phyloP scores from a whole-genome alignment of 2,113 vertebrate genomes.

The Redunca redunca region DNA sequence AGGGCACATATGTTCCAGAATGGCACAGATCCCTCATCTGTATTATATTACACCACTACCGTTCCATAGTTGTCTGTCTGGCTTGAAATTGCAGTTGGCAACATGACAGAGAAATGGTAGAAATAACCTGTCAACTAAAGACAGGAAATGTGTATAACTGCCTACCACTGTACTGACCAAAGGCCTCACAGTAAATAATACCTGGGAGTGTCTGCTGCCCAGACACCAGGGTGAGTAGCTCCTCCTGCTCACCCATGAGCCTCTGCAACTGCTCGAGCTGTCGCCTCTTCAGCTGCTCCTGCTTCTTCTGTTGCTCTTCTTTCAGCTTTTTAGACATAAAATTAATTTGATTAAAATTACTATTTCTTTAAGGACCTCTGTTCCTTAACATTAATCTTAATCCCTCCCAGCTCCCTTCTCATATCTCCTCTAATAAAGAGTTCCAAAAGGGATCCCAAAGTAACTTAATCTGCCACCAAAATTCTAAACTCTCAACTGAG shows the following conservation, averaged over 20 bases:
- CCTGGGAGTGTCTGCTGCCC: constrained; percentile 74
- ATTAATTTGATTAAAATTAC: constrained; percentile 9
- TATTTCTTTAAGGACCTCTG: not conserved
- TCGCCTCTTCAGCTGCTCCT: constrained; percentile 90
- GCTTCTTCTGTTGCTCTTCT: constrained; percentile 92
- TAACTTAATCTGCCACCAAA: not conserved
- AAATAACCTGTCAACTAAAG: not conserved
- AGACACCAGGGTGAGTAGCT: constrained; percentile 81
- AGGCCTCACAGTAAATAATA: constrained; percentile 4
- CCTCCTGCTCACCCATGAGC: constrained; percentile 90
- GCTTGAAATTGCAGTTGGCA: not conserved
- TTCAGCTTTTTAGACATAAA: constrained; percentile 85
- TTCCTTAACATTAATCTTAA: not conserved
- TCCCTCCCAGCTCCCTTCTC: not conserved
- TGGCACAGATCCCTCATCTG: not conserved
- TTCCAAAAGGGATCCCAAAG: not conserved
- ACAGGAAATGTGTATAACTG: not conserved
- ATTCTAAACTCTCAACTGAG: constrained; percentile 16
- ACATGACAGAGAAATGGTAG: not conserved
- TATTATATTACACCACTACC: not conserved
- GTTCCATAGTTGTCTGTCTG: not conserved
- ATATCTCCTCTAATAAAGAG: not conserved
- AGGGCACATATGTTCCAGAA: not conserved
- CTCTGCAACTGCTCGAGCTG: constrained; percentile 89
- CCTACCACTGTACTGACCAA: not conserved